These are phyloP conservation scores for Amphipyra berbera DNA, from an alignment of 2,888 invertebrate species.

Conservation along the genomic window DNA sequence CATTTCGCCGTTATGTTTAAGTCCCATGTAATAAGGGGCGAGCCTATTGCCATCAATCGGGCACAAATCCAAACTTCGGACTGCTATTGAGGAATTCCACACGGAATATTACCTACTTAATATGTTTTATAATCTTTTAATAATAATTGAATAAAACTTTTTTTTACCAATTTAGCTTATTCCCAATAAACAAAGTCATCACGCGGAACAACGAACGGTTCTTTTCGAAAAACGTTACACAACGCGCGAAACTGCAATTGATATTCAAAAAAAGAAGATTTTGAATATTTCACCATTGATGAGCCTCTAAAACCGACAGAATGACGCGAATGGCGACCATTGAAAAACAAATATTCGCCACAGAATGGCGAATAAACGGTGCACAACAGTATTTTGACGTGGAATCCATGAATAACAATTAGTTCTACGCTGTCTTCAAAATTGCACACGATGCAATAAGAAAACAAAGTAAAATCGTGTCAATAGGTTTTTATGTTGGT, in stretches of 20 bases:
- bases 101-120: too few relatives aligned
- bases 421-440: constrained; percentile 25
- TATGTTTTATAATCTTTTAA: too few relatives aligned
- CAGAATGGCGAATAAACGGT: constrained; percentile 32
- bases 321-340: constrained; percentile 47
- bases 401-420: constrained; percentile 48
- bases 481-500: constrained; percentile 33
- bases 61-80: too few relatives aligned
- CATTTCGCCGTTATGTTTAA: too few relatives aligned
- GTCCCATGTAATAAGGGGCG: too few relatives aligned
- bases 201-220: constrained; percentile 39
- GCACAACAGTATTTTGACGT: constrained; percentile 37
- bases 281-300: constrained; percentile 53
- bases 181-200: not conserved
- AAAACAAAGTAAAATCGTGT: constrained; percentile 32
- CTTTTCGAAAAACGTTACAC: constrained; percentile 44
- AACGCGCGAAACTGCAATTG: constrained; percentile 38
- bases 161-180: not conserved
- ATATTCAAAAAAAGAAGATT: constrained; percentile 44
- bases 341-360: constrained; percentile 55
- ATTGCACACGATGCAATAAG: constrained; percentile 44
- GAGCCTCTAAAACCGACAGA: constrained; percentile 25
- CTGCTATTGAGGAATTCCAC: too few relatives aligned
- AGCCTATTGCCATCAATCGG: too few relatives aligned
- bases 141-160: not conserved